A percentile compares a stretch with the other conserved stretches of the same genome.
These are phyloP conservation scores for Conus canariensis DNA, from an alignment of 2,888 invertebrate species.

Conservation along the genomic window DNA sequence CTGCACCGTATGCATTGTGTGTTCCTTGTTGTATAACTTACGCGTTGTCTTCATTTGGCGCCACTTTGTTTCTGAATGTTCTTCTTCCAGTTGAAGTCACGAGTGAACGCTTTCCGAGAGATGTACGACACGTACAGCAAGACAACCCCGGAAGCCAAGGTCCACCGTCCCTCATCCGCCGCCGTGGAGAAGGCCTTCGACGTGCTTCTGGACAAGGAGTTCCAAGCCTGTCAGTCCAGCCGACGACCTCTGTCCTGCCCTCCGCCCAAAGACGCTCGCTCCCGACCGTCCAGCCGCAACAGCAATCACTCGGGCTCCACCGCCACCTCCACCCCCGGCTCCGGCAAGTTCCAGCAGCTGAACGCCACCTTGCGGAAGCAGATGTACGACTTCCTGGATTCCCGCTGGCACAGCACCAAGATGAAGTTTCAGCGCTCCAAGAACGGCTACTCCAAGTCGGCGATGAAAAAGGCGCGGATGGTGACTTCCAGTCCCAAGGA, in stretches of 20 bases:
- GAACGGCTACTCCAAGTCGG: conserved; percentile 29
- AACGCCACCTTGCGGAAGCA: conserved; percentile 58
- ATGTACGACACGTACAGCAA: conserved; percentile 29
- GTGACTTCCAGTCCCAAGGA: conserved; percentile 27
- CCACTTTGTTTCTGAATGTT: no score
- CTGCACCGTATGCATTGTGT: no score
- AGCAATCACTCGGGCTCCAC: neutral
- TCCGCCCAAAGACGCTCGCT: neutral
- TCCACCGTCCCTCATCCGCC: conserved; percentile 25
- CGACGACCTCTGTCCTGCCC: conserved; percentile 29
- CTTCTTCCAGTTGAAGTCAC: conserved; percentile 9
- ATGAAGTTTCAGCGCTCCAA: conserved; percentile 22
- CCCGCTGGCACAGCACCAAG: conserved; percentile 29
- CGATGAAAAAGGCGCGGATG: conserved; percentile 29
- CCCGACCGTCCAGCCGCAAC: conserved; percentile 7
- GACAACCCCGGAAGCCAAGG: neutral
- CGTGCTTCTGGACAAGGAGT: conserved; percentile 28
- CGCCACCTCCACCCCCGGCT: neutral
- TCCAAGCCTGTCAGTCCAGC: conserved; percentile 19
- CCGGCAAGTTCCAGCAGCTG: conserved; percentile 54
- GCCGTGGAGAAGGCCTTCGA: conserved; percentile 38
- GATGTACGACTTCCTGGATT: conserved; percentile 54
- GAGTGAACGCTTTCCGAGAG: conserved; percentile 23
- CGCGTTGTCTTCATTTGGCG: no score
- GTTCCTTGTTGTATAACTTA: no score